Evolutionary conservation across 2,113 vertebrate genomes (phyloP), one percentile per base, ranked within the genome.

Genomic region (Petromus typicus): DNA sequence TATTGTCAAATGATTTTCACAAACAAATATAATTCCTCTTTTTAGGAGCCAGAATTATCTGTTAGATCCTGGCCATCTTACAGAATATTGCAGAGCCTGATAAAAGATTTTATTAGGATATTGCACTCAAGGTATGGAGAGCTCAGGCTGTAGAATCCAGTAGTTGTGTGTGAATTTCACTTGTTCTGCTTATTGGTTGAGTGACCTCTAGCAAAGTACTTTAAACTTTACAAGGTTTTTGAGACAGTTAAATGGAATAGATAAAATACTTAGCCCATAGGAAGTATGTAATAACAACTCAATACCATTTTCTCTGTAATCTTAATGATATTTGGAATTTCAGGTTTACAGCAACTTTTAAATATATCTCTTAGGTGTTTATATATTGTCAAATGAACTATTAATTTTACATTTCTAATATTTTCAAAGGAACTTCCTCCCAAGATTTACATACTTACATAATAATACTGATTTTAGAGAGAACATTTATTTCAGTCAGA

Each of bases 261-360:
- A n/a, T 91, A 40, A 81, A 85, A 32, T 78, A 27, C 12, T 90
- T 87, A 89, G 75, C 17, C 45, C 0, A 64, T 40, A 16, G 48
- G 7, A 56, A 11, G 20, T 48, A 27, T 57, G 56, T 66, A 10
- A 20, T 67, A 75, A 78, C 34, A 32, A 71, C 51, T 85, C 45
- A 78, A 23, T 86, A 80, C 23, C 67, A 34, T 32, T 51, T 80
- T 54, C 27, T 56, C 54, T 71, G 30, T 51, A 51, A 79, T 85
- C 66, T 76, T 87, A 87, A 66, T 73, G 66, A 56, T 86, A 82
- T 54, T 75, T 86, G 25, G 40, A 89, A 91, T 93, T 91, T 94
- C 56, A 93, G 30, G 22, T 90, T 94, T 92, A 94, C 30, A 85
- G 23, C 64, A 90, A 3, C 25, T 89, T 94, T 45, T 56, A 32